A percentile compares a stretch with the other conserved stretches of the same genome.
These are phyloP conservation scores for Dipodomys merriami DNA, from an alignment of 2,113 vertebrate species.

Conservation along the genomic window DNA sequence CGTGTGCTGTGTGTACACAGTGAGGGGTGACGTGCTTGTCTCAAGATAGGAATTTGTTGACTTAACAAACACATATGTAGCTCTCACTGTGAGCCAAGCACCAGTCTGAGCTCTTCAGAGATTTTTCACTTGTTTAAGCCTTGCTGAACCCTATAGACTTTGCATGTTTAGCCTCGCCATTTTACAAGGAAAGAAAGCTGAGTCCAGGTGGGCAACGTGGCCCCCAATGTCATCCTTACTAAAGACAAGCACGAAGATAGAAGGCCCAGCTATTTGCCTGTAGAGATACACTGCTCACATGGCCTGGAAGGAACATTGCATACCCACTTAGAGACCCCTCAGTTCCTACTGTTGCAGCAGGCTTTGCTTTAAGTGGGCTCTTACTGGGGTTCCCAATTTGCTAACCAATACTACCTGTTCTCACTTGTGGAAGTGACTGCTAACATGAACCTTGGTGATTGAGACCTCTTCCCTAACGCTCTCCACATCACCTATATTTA, in stretches of 20 bases:
- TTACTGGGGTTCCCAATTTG: neutral
- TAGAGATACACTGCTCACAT: neutral
- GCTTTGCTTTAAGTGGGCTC: neutral
- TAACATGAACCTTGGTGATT: neutral
- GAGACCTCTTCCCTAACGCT: neutral
- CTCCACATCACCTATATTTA: neutral
- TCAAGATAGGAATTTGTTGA: conserved; percentile 48
- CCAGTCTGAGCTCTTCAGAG: neutral
- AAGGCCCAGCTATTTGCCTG: neutral
- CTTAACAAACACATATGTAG: conserved; percentile 51
- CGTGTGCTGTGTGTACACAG: neutral
- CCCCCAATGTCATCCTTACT: neutral
- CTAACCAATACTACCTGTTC: neutral
- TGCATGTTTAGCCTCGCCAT: neutral
- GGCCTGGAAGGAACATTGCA: neutral
- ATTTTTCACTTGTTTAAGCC: conserved; percentile 35
- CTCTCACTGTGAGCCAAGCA: neutral
- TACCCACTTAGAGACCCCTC: neutral
- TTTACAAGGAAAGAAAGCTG: conserved; percentile 13
- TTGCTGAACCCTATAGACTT: neutral
- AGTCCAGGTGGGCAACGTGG: neutral
- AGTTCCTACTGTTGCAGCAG: neutral
- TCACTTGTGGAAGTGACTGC: neutral
- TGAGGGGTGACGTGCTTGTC: conserved; percentile 8
- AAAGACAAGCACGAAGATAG: neutral